phyloP scores from a whole-genome alignment of 1,140 invertebrate genomes.

The Chironomus tepperi region DNA sequence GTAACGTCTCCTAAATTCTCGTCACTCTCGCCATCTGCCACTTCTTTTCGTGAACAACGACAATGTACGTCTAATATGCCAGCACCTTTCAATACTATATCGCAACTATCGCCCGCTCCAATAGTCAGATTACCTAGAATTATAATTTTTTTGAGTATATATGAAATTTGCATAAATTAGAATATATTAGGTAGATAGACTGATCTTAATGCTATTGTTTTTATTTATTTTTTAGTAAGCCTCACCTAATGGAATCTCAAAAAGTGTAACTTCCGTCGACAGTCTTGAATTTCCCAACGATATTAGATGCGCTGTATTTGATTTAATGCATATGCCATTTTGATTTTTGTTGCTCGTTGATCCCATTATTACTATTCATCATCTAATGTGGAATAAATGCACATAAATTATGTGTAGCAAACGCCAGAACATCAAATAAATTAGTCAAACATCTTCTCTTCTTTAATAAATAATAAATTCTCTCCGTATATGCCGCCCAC shows the following conservation, averaged over 20 bases:
- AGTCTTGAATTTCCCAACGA: background rate
- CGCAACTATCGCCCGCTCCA: constrained; percentile 61
- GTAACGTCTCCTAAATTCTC: constrained; percentile 62
- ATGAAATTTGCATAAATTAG: background rate
- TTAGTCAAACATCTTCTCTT: background rate
- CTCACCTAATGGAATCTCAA: constrained; percentile 7
- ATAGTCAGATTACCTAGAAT: constrained; percentile 61
- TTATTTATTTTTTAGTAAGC: background rate
- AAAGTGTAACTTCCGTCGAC: background rate
- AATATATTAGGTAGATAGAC: background rate
- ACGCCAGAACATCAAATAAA: background rate
- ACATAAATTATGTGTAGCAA: background rate
- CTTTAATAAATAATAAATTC: constrained; percentile 3
- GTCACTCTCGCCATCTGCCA: constrained; percentile 43
- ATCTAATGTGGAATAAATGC: background rate
- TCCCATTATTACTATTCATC: background rate
- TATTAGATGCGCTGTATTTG: background rate
- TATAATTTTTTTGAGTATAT: background rate
- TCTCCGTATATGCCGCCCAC: background rate
- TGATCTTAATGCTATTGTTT: background rate
- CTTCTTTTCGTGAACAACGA: constrained; percentile 54
- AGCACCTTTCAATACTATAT: constrained; percentile 69
- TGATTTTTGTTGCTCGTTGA: background rate
- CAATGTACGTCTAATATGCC: constrained; percentile 76
- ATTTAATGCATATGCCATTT: constrained; percentile 2